Base-by-base conservation (phyloP, 2,113 vertebrate species). In the Sialia sialis region DNA sequence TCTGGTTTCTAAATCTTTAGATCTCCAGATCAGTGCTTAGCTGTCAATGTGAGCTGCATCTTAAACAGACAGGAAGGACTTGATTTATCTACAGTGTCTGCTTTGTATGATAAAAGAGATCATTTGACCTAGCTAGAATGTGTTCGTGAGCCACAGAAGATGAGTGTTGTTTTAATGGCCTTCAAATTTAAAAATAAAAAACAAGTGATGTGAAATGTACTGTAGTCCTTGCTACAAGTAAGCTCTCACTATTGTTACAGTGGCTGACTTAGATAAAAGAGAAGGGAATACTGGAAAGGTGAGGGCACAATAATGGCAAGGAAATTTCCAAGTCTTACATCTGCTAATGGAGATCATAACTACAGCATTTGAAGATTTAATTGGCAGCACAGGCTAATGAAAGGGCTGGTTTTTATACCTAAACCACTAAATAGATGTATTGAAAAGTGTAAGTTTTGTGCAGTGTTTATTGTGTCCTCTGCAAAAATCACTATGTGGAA, bases 41-140 rank as follows among this genome's bases (percentile, higher is more conserved):
- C 86, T 92, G 94, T 94, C 91, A 91, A 4, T 92, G 91, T 92
- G 91, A 92, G 87, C 77, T 91, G 91, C 94, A 95, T 91, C 36
- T 94, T 87, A 94, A 96, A 89, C 20, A 95, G 89, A 72, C 20
- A 41, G 64, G 52, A 39, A 89, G 18, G 44, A 72, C 41, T 87
- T 92, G 77, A 89, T 95, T n/a, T 92, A 82, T 76, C 77, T 92
- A 29, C 52, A 54, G n/a, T 84, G 84, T 92, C 93, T 93, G 66
- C 80, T 94, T 84, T 92, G 56, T 92, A 64, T 94, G 87, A 94
- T 89, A 63, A 94, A 92, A 94, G 52, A 78, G 73, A 94, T 91
- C 56, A 19, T 92, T 84, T 95, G 84, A 91, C 80, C 87, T 66
- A 91, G 69, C 94, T 92, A 68, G 84, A 87, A 89, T 34, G 48